These are phyloP conservation scores for Parnassius orleans DNA, from an alignment of 2,888 invertebrate genomes.

Conservation along the genomic window DNA sequence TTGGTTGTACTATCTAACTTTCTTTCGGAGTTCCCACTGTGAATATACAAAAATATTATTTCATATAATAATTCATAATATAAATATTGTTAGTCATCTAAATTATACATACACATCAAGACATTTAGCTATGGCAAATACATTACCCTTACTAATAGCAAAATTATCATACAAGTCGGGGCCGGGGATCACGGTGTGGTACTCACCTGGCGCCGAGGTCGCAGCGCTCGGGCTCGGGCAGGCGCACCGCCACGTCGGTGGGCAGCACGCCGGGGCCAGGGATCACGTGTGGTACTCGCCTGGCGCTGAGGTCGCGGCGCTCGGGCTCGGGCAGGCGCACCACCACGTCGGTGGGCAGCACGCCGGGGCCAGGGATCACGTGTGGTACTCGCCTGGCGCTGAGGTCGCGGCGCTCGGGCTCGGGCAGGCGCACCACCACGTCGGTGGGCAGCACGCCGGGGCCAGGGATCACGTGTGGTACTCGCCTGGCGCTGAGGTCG, in stretches of 20 bases:
- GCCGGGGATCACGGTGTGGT: too few relatives aligned
- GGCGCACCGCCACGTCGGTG: constrained; percentile 71
- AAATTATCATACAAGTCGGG: too few relatives aligned
- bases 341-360: constrained; percentile 73
- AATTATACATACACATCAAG: too few relatives aligned
- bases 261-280: constrained; percentile 77
- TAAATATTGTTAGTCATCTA: too few relatives aligned
- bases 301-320: constrained; percentile 51
- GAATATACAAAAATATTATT: neutral
- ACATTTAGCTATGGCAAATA: too few relatives aligned
- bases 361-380: constrained; percentile 76
- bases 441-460: neutral
- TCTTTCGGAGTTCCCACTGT: constrained; percentile 54
- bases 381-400: constrained; percentile 28
- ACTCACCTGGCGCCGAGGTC: constrained; percentile 35
- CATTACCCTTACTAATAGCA: too few relatives aligned
- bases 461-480: neutral
- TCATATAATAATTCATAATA: too few relatives aligned
- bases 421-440: neutral
- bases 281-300: constrained; percentile 42
- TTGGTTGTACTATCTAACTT: constrained; percentile 52
- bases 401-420: constrained; percentile 48
- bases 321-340: constrained; percentile 69
- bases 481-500: neutral
- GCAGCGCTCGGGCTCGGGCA: constrained; percentile 65